Conservation (phyloP, 2,113 vertebrate species). For the Agapornis roseicollis region DNA sequence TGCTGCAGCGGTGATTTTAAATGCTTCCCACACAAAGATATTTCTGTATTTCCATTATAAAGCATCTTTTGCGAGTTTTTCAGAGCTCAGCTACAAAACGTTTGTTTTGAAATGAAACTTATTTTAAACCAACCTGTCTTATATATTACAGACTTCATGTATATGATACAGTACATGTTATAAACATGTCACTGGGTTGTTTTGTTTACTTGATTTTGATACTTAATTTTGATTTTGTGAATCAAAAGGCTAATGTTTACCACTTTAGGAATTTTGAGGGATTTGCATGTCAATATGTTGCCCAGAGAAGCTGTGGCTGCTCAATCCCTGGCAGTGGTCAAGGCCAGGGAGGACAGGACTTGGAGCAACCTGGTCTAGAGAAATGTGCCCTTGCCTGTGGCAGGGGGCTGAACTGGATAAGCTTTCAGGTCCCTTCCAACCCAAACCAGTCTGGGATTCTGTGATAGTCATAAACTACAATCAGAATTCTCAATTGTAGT, state of each 20-base stretch:
- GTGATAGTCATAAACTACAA: not conserved
- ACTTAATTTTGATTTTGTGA: not conserved
- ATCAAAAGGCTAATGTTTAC: not conserved
- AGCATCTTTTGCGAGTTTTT: not conserved
- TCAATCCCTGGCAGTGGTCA: not conserved
- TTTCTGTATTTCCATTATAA: not conserved
- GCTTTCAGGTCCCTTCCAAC: not conserved
- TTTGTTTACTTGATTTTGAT: not conserved
- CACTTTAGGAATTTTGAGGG: not conserved
- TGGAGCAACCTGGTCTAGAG: not conserved
- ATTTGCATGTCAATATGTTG: not conserved
- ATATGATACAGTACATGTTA: fast-evolving
- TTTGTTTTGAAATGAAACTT: not conserved
- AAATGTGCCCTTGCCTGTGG: not conserved
- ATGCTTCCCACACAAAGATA: not conserved
- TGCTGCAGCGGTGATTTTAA: not conserved
- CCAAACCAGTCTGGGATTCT: not conserved
- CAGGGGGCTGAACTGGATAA: not conserved
- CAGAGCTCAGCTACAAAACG: not conserved
- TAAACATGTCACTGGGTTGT: not conserved
- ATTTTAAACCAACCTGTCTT: not conserved
- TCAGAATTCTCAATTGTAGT: not conserved
- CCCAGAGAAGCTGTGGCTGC: not conserved
- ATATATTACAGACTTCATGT: not conserved
- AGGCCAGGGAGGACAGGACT: not conserved